Percentiles rank a stretch among this genome's conserved stretches.
phyloP scores from a whole-genome alignment of 2,888 invertebrate genomes.

The Marronus borbonicus region DNA sequence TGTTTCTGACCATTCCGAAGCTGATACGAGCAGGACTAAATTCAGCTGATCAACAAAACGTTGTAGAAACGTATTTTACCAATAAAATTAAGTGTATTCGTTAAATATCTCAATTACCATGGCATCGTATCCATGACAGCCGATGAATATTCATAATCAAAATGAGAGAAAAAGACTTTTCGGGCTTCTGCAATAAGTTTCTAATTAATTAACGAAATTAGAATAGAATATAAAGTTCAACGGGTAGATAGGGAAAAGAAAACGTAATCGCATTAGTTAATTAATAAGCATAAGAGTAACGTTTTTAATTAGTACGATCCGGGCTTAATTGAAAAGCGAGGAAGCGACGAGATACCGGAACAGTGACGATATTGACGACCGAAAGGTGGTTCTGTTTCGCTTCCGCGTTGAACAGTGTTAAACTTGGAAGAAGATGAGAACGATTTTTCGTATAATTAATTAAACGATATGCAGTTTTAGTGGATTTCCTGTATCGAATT shows the following conservation, averaged over 20 bases:
- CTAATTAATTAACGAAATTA: slow-evolving; percentile 40
- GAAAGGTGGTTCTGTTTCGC: too few species aligned
- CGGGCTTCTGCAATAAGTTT: slow-evolving; percentile 14
- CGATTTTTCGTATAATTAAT: too few species aligned
- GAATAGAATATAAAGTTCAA: slow-evolving; percentile 30
- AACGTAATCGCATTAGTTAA: slow-evolving; percentile 40
- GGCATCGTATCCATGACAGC: not conserved
- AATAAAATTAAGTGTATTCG: not conserved
- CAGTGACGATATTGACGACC: too few species aligned
- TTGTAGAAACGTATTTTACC: not conserved
- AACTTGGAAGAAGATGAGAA: too few species aligned
- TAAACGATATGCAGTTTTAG: too few species aligned
- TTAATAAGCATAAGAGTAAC: slow-evolving; percentile 38
- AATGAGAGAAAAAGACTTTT: not conserved
- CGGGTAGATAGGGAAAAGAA: slow-evolving; percentile 3
- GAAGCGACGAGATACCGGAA: not conserved
- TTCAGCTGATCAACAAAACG: too few species aligned
- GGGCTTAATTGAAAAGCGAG: slow-evolving; percentile 17
- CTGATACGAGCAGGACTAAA: too few species aligned
- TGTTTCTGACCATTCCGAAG: too few species aligned
- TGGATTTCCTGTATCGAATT: too few species aligned
- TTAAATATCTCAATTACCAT: too few species aligned
- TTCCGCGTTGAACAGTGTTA: too few species aligned
- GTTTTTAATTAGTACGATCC: slow-evolving; percentile 30
- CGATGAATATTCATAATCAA: slow-evolving; percentile 33